Conservation (phyloP, 1,140 invertebrate genomes). For the Pseudoatta argentina region DNA sequence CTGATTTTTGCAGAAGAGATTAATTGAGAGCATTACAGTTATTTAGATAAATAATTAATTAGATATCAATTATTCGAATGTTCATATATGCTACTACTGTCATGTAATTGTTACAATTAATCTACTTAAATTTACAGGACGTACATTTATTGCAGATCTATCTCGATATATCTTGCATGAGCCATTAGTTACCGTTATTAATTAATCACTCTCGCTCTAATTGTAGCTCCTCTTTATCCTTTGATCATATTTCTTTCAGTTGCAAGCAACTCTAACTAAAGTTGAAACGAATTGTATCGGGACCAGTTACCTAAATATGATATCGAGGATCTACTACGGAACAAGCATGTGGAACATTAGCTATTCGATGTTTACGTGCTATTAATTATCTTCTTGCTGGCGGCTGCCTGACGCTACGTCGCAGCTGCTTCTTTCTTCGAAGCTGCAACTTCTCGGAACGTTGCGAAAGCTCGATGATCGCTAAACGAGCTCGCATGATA, state of each 20-base stretch:
- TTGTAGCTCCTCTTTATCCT: background rate
- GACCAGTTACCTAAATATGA: background rate
- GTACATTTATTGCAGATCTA: background rate
- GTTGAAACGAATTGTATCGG: background rate
- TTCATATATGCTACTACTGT: background rate
- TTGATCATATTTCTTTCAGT: background rate
- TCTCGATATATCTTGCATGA: background rate
- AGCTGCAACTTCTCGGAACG: background rate
- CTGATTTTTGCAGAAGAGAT: background rate
- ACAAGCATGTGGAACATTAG: slow-evolving; percentile 11
- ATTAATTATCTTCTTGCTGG: slow-evolving; percentile 40
- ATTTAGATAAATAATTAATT: background rate
- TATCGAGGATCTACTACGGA: background rate
- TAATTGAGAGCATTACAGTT: background rate
- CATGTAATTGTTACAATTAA: background rate
- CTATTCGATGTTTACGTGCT: slow-evolving; percentile 2
- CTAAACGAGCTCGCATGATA: background rate
- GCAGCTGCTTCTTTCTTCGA: slow-evolving; percentile 19
- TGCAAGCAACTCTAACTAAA: background rate
- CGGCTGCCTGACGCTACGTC: background rate
- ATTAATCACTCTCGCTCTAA: slow-evolving; percentile 12
- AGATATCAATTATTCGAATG: slow-evolving; percentile 3
- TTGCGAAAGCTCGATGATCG: slow-evolving; percentile 32
- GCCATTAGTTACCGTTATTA: slow-evolving; percentile 34
- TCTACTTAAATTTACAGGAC: slow-evolving; percentile 13